Evolutionary conservation across 2,888 invertebrate genomes (phyloP), one percentile per base, ranked within the genome.

Genomic region (Nemotelus nigrinus): DNA sequence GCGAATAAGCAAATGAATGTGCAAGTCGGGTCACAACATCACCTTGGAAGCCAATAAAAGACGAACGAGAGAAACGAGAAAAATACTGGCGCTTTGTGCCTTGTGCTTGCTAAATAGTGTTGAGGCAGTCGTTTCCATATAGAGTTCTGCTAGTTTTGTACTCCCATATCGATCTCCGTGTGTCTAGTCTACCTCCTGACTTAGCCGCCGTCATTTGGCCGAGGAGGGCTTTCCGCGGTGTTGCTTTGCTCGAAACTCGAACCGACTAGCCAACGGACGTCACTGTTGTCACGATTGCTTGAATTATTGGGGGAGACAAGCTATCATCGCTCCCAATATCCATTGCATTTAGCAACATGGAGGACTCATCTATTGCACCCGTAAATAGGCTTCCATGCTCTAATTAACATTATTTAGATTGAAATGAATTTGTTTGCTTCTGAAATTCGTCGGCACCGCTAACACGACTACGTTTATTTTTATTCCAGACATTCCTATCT

Each of bases 401-500:
- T 58, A 8, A 25, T 58, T 58, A 25, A 25, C 25, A 25, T 25
- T 25, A 25, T 25, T 25, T 25, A 25, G 25, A 25, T 25, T 25
- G 25, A 25, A 25, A 25, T 25, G 25, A 25, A 25, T 25, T 25
- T 25, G 25, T 25, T 25, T 25, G 25, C 25, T 25, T 25, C 25
- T 1, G 25, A 25, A 25, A 25, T 25, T 25, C 25, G 25, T 25
- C 25, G 25, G 25, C 25, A 25, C 25, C 25, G 25, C 25, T 25
- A 25, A 25, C 25, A 25, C 25, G 25, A 25, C 25, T 25, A 25
- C 25, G 25, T 25, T 25, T 25, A 25, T 25, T 25, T 25, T 25
- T 25, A 25, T 74, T 74, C 39, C 86, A 87, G 85, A 86, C 87
- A 86, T 87, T 87, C 86, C 86, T 86, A 83, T 83, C 86, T 81